Base-by-base conservation (phyloP, 35 echinoderm and acorn worm genomes). In the Hemicentrotus pulcherrimus region DNA sequence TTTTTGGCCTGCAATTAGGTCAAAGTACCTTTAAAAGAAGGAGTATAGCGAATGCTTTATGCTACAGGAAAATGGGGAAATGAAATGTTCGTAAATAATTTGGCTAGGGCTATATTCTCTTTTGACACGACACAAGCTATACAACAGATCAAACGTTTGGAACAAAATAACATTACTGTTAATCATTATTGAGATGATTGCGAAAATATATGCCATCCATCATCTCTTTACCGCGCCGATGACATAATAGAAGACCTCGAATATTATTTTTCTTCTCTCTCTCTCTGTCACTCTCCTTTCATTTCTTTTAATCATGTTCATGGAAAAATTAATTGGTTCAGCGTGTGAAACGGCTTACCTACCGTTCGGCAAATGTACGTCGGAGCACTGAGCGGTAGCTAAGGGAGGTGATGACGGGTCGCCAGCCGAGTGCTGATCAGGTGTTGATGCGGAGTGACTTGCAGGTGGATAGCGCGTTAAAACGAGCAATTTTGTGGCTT, bases 331-430 rank as follows among this genome's bases (percentile, higher is more conserved):
- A 78, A 78, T 78, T n/a, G 65, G 65, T 28, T 7, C 65, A 78
- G 22, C 22, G 65, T 78, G 65, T 78, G 65, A 78, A 78, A 78
- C 19, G 65, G 65, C 65, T 4, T 4, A n/a, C 28, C 22, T n/a
- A 2, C 24, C 65, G 19, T 28, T n/a, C 24, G 19, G 65, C 19
- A 7, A 78, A 78, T 15, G 18, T 78, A 24, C 22, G 65, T 78
- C 28, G 65, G 15, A 22, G 65, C 65, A 78, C 7, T 22, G 65
- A 78, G 65, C 65, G 65, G 65, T 78, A 78, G 65, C 65, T n/a
- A 78, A 78, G 65, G 65, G 65, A 78, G 65, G 65, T 78, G 65
- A 22, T 78, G n/a, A 78, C 65, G 65, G 65, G 65, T 78, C 65
- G 65, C 65, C 65, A n/a, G 65, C 22, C 65, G 65, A 18, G 65